These are phyloP conservation scores for Hozukius guyotensis DNA, from an alignment of 2,797 vertebrate species.

Conservation along the genomic window DNA sequence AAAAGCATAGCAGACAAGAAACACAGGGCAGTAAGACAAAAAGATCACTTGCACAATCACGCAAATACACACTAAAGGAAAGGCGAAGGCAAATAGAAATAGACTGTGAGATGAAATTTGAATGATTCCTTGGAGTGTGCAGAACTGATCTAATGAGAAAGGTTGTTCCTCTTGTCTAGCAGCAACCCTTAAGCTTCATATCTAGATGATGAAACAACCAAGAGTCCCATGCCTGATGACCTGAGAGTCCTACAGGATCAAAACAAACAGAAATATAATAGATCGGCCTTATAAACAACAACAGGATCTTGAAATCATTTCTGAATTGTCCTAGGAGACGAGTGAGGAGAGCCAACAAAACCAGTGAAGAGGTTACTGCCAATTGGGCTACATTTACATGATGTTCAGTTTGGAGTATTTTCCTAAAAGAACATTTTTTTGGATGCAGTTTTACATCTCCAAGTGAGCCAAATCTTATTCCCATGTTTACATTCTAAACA, in stretches of 20 bases:
- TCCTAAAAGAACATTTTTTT: neutral
- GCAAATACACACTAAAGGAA: neutral
- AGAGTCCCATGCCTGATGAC: neutral
- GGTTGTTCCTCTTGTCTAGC: constrained; percentile 2
- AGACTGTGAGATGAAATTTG: constrained; percentile 33
- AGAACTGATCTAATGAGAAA: constrained; percentile 17
- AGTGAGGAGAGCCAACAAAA: neutral
- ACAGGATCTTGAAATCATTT: neutral
- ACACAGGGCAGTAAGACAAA: constrained; percentile 10
- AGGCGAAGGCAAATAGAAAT: constrained; percentile 28
- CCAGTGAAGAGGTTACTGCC: neutral
- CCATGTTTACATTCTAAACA: neutral
- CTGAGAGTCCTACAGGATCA: neutral
- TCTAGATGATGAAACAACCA: neutral
- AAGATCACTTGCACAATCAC: constrained; percentile 18
- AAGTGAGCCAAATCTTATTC: neutral
- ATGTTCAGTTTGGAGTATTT: neutral
- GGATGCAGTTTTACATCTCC: neutral
- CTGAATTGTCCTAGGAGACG: neutral
- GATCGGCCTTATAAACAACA: neutral
- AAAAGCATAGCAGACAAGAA: constrained; percentile 29
- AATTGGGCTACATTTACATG: neutral
- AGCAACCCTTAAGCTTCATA: constrained; percentile 12
- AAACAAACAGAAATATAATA: constrained; percentile 14
- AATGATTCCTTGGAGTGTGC: constrained; percentile 23